These are phyloP conservation scores for Gambusia holbrooki DNA, from an alignment of 2,113 vertebrate species.

Conservation along the genomic window DNA sequence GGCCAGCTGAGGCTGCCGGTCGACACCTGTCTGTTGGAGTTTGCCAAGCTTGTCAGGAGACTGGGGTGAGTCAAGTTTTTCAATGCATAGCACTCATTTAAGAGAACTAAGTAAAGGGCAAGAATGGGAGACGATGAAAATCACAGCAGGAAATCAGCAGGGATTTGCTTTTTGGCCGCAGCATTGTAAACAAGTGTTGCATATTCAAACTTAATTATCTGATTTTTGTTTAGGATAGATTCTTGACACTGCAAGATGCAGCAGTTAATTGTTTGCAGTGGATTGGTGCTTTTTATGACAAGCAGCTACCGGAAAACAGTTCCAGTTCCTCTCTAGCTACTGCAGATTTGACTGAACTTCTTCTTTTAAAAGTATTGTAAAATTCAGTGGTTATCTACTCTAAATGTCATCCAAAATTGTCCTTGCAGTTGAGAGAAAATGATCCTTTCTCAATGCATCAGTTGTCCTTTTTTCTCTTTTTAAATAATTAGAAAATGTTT, in stretches of 20 bases:
- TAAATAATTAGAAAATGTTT: not conserved
- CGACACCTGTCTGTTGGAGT: conserved; percentile 92
- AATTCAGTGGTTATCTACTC: too few species aligned
- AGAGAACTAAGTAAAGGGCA: conserved; percentile 18
- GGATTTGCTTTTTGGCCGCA: conserved; percentile 2
- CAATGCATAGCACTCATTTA: conserved; percentile 16
- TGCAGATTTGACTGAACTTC: too few species aligned
- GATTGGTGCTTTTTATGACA: too few species aligned
- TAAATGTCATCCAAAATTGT: too few species aligned
- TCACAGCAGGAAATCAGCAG: not conserved
- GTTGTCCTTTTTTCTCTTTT: not conserved
- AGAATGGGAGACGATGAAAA: conserved; percentile 2
- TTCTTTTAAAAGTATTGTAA: too few species aligned
- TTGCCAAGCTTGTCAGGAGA: conserved; percentile 92
- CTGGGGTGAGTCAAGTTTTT: conserved; percentile 85
- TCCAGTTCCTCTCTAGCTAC: too few species aligned
- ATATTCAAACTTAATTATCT: too few species aligned
- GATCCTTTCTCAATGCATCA: not conserved
- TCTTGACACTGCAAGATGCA: too few species aligned
- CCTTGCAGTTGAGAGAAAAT: too few species aligned
- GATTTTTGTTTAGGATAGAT: too few species aligned
- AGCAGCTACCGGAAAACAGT: too few species aligned
- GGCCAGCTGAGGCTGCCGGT: conserved; percentile 92
- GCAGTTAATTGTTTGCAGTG: too few species aligned
- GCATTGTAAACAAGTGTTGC: not conserved